phyloP scores from a whole-genome alignment of 2,797 vertebrate species.

The Melanogrammus aeglefinus region DNA sequence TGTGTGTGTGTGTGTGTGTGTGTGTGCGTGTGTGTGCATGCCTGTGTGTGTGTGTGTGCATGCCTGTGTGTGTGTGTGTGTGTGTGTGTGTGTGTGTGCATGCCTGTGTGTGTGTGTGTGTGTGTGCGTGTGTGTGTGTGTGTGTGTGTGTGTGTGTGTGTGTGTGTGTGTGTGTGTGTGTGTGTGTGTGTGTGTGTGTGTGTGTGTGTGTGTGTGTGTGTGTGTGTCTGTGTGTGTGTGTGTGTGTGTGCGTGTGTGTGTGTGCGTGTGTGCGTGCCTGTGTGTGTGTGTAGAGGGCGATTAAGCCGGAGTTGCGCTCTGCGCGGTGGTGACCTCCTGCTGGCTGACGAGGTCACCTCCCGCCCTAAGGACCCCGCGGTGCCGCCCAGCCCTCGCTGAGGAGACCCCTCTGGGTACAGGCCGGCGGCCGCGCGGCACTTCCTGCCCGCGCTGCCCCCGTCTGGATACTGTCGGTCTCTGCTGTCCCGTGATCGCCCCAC shows the following conservation, averaged over 20 bases:
- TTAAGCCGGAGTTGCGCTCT: neutral
- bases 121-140: too few relatives aligned
- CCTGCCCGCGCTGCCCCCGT: neutral
- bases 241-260: neutral
- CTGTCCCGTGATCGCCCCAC: neutral
- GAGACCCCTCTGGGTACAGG: slow-evolving; percentile 19
- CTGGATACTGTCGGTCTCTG: neutral
- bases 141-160: too few relatives aligned
- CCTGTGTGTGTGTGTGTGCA: too few relatives aligned
- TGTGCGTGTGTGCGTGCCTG: neutral
- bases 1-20: too few relatives aligned
- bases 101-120: too few relatives aligned
- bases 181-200: too few relatives aligned
- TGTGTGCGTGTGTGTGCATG: too few relatives aligned
- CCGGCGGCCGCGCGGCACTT: neutral
- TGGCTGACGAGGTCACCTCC: neutral
- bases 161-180: too few relatives aligned
- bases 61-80: too few relatives aligned
- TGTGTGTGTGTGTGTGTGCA: too few relatives aligned
- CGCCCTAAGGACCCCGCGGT: neutral
- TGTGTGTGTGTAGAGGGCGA: neutral
- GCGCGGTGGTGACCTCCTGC: neutral
- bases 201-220: neutral
- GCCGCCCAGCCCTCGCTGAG: too few relatives aligned
- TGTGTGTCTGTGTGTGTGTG: neutral